These are phyloP conservation scores for Malurus leucopterus DNA, from an alignment of 2,797 vertebrate genomes.

Conservation along the genomic window DNA sequence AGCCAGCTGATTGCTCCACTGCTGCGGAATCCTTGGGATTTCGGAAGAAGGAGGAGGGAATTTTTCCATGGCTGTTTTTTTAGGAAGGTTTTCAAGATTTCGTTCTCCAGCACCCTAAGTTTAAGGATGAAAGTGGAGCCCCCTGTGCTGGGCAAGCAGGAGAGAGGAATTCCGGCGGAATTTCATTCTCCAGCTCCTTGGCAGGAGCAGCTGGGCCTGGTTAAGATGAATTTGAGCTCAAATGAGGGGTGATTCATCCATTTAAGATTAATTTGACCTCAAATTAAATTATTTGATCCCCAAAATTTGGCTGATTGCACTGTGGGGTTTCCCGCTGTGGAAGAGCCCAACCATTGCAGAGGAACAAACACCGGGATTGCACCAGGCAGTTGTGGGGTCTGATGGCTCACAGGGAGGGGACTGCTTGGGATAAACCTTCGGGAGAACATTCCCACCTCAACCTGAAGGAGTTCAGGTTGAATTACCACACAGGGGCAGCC, in stretches of 20 bases:
- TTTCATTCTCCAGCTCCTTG: not conserved
- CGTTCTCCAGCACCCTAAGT: not conserved
- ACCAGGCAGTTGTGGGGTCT: not conserved
- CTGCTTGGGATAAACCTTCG: not conserved
- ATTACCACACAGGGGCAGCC: not conserved
- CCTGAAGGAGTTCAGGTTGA: not conserved
- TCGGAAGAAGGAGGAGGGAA: not conserved
- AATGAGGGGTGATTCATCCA: no score
- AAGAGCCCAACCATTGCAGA: not conserved
- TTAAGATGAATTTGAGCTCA: not conserved
- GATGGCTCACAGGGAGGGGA: not conserved
- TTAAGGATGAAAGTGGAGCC: not conserved
- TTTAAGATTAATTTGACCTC: no score
- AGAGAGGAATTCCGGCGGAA: accelerated
- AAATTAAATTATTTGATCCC: not conserved
- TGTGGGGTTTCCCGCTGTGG: not conserved
- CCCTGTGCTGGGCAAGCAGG: not conserved
- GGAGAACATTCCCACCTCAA: not conserved
- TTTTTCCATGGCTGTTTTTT: not conserved
- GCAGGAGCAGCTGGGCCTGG: not conserved
- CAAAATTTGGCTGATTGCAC: not conserved
- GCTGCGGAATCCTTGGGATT: not conserved
- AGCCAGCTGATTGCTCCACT: not conserved
- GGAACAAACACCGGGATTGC: not conserved
- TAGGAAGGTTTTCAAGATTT: not conserved